phyloP scores from a whole-genome alignment of 2,797 vertebrate species.

The Enoplosus armatus region DNA sequence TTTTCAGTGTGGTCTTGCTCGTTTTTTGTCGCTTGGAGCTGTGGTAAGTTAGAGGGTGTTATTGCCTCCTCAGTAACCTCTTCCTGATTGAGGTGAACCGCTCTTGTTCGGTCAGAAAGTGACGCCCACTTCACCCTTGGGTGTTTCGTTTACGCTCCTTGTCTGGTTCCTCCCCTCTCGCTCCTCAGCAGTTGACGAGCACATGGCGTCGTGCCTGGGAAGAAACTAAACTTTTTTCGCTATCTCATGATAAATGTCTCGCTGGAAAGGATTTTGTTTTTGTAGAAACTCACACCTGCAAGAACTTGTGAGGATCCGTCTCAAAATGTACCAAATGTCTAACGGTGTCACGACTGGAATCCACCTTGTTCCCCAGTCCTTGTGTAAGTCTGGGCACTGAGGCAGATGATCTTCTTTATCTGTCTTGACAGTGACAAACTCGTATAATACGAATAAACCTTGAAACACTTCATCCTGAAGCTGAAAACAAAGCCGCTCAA shows the following conservation, averaged over 20 bases:
- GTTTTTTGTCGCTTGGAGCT: no score
- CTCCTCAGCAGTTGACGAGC: neutral
- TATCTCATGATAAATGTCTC: neutral
- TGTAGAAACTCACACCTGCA: neutral
- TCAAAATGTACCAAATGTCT: neutral
- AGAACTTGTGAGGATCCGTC: neutral
- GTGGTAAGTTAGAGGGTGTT: no score
- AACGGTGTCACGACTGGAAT: neutral
- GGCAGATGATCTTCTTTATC: neutral
- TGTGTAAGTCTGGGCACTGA: neutral
- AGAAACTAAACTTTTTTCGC: neutral
- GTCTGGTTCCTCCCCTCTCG: neutral
- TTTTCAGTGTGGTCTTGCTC: no score
- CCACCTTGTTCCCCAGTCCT: neutral
- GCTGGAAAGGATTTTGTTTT: neutral
- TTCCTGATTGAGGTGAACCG: neutral
- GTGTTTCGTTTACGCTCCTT: neutral
- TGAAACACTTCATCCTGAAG: neutral
- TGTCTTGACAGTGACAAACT: no score
- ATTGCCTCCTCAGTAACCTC: neutral
- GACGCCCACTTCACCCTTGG: neutral
- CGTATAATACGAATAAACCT: neutral
- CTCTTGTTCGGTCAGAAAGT: neutral
- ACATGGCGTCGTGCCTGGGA: neutral
- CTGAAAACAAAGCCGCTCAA: neutral